These are phyloP conservation scores for Nomada flava DNA, from an alignment of 2,888 invertebrate species.

Conservation along the genomic window DNA sequence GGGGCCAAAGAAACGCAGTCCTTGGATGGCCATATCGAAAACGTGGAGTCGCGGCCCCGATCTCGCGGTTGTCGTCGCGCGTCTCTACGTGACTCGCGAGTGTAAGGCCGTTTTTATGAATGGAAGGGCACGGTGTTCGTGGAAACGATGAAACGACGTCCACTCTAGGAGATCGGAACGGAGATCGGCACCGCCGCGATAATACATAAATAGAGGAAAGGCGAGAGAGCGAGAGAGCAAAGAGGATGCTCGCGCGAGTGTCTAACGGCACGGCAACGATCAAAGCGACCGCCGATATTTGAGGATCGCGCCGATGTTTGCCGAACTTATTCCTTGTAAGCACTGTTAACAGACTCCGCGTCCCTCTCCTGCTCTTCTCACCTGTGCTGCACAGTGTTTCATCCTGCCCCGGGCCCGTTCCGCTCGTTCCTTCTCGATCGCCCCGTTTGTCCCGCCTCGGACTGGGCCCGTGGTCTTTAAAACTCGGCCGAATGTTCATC, in stretches of 20 bases:
- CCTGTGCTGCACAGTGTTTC: not conserved
- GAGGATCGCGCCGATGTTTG: conserved; percentile 82
- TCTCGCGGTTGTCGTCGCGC: conserved; percentile 40
- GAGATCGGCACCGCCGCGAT: conserved; percentile 50
- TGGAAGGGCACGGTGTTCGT: conserved; percentile 48
- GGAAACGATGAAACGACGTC: conserved; percentile 42
- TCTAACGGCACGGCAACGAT: conserved; percentile 77
- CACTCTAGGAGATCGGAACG: not conserved
- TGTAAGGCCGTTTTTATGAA: conserved; percentile 59
- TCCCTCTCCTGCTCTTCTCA: conserved; percentile 55
- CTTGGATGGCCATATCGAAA: conserved; percentile 54
- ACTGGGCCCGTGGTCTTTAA: no score
- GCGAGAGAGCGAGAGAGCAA: conserved; percentile 68
- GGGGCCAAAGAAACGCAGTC: not conserved
- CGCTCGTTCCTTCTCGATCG: conserved; percentile 43
- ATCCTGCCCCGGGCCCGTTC: not conserved
- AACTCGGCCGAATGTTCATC: not conserved
- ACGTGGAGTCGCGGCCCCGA: conserved; percentile 17
- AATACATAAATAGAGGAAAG: conserved; percentile 73
- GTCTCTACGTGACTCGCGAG: conserved; percentile 58
- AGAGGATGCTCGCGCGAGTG: conserved; percentile 68
- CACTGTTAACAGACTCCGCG: conserved; percentile 79
- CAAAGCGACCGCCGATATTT: conserved; percentile 81
- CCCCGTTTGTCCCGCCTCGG: conserved; percentile 18
- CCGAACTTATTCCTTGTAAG: conserved; percentile 82